Base-by-base conservation (phyloP, 1,140 invertebrate genomes). In the Leptinotarsa defecta region DNA sequence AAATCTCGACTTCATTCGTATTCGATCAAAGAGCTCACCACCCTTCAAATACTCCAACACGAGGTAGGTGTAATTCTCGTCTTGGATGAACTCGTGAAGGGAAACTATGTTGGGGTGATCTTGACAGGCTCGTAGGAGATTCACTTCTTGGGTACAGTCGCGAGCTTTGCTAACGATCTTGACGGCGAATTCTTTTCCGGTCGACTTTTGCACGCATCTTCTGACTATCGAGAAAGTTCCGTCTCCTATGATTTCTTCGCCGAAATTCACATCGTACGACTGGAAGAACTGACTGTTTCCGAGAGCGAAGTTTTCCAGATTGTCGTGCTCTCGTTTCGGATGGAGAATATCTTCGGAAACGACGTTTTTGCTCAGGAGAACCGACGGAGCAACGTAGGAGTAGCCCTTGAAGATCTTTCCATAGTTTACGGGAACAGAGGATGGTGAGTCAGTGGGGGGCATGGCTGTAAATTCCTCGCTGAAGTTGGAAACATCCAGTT, bases 401-500 rank as follows among this genome's bases (percentile, higher is more conserved):
- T 98, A 99, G 48, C 96, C 90, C 76, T 94, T 91, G 85, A 98
- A 99, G 52, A 97, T 89, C 84, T 94, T 95, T 79, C 96, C 94
- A 78, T 92, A 92, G 84, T 96, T 94, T 2, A 91, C 89, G 20
- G 96, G 96, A 22, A 94, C 90, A 63, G 95, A 91, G 4, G 94
- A 95, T 1, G 96, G 96, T n/a, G 95, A 96, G 85, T 98, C 96
- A 1, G 94, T 91, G 3, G 95, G 92, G 67, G 90, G 88, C 92
- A 97, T 95, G 78, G 91, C 91, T 0, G 97, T 99, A 84, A 99
- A 99, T 88, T 99, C 97, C 76, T 95, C 94, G 34, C 96, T 94
- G 87, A 99, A 99, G 87, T 98, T 98, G 82, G 95, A 96, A 4
- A 96, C 95, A 87, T 99, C 97, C 68, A 96, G 88, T 84, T 96